Percentiles rank a stretch among this genome's conserved stretches.
Evolutionary conservation across 2,888 invertebrate genomes (phyloP).

Genomic region (Galerucella calmariensis): DNA sequence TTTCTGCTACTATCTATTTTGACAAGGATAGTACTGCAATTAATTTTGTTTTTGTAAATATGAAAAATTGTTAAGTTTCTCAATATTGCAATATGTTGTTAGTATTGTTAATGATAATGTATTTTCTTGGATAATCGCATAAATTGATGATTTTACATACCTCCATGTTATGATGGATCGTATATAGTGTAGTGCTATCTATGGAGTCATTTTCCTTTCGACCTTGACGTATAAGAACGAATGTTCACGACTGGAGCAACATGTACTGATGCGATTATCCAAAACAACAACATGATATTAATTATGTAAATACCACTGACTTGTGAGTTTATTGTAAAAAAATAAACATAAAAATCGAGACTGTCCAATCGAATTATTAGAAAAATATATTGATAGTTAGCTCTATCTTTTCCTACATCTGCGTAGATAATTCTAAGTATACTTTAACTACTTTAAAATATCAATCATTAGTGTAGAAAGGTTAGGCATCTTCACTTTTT

Average conservation of each 20-base stretch:
- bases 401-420: not conserved
- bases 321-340: conserved; percentile 20
- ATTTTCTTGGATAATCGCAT: not conserved
- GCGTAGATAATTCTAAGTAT: not conserved
- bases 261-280: not conserved
- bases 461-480: not conserved
- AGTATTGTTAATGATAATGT: not conserved
- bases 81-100: conserved; percentile 1
- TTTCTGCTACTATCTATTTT: too few species aligned
- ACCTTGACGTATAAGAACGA: too few species aligned
- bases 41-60: not conserved
- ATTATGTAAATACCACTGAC: conserved; percentile 6
- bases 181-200: too few species aligned
- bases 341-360: conserved; percentile 25
- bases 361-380: conserved; percentile 36
- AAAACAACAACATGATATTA: not conserved
- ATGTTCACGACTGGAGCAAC: too few species aligned
- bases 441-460: not conserved
- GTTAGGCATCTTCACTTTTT: not conserved
- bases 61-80: not conserved
- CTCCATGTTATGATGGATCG: too few species aligned
- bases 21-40: too few species aligned
- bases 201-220: too few species aligned
- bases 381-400: conserved; percentile 9
- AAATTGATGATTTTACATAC: too few species aligned